A percentile compares a stretch with the other conserved stretches of the same genome.
Conservation (phyloP, 2,113 vertebrate genomes). For the Myrmophylax atrothorax region DNA sequence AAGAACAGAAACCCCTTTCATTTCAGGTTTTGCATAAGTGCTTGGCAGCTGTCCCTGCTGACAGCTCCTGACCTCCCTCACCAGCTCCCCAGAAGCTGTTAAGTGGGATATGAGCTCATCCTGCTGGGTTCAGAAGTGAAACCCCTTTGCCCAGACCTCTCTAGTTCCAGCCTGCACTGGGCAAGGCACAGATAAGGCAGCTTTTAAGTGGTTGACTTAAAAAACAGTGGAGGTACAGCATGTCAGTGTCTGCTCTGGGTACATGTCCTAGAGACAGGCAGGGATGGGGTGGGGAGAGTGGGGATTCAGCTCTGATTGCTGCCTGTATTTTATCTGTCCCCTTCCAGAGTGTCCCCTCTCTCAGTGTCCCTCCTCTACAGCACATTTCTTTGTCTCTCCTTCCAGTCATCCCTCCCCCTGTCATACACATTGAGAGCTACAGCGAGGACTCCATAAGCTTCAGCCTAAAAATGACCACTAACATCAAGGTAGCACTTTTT, state of each 20-base stretch:
- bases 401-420: slow-evolving; percentile 87
- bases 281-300: background rate
- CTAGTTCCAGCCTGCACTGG: background rate
- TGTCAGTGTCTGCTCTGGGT: background rate
- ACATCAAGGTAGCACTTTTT: slow-evolving; percentile 76
- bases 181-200: background rate
- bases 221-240: background rate
- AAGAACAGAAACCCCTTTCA: background rate
- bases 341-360: background rate
- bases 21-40: fast-evolving
- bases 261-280: fast-evolving
- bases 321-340: background rate
- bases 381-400: background rate
- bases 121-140: background rate
- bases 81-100: background rate
- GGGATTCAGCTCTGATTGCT: background rate
- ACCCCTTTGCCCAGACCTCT: background rate
- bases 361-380: no score
- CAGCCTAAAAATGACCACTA: slow-evolving; percentile 80
- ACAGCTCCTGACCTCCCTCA: background rate
- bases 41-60: background rate
- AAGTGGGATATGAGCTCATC: background rate
- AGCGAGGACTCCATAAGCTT: slow-evolving; percentile 82
- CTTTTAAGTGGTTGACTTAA: background rate
- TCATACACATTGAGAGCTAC: slow-evolving; percentile 80